These are phyloP conservation scores for Garra rufa DNA, from an alignment of 2,113 vertebrate genomes.

Conservation along the genomic window DNA sequence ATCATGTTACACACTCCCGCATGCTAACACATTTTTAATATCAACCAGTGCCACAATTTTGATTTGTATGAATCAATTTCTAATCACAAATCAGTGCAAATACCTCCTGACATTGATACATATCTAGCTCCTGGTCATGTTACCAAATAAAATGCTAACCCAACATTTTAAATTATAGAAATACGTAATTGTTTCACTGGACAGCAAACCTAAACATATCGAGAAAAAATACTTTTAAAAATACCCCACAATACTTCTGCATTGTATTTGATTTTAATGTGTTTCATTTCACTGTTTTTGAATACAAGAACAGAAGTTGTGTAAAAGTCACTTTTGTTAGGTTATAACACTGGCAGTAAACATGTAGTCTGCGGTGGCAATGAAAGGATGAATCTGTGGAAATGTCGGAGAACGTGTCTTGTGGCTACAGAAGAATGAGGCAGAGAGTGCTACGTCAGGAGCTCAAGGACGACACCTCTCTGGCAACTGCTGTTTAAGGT, in stretches of 20 bases:
- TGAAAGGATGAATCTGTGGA: neutral
- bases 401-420: neutral
- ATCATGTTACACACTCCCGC: neutral
- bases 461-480: neutral
- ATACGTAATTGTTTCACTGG: too few species aligned
- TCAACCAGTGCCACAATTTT: neutral
- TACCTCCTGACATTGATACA: neutral
- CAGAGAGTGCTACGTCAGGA: conserved; percentile 18
- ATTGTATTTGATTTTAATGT: neutral
- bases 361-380: neutral
- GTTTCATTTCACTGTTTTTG: neutral
- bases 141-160: neutral
- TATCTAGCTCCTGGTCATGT: neutral
- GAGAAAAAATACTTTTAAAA: neutral
- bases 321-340: neutral
- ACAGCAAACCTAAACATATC: neutral
- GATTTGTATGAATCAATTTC: conserved; percentile 2
- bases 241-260: neutral
- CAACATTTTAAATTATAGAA: neutral
- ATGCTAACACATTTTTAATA: conserved; percentile 7
- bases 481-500: conserved; percentile 19
- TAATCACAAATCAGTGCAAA: neutral
- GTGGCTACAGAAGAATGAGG: conserved; percentile 52
- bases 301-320: neutral
- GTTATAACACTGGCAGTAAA: neutral